Percentiles rank a stretch among this genome's conserved stretches.
phyloP scores from a whole-genome alignment of 35 echinoderm and acorn worm species.

The Strongylocentrotus purpuratus region DNA sequence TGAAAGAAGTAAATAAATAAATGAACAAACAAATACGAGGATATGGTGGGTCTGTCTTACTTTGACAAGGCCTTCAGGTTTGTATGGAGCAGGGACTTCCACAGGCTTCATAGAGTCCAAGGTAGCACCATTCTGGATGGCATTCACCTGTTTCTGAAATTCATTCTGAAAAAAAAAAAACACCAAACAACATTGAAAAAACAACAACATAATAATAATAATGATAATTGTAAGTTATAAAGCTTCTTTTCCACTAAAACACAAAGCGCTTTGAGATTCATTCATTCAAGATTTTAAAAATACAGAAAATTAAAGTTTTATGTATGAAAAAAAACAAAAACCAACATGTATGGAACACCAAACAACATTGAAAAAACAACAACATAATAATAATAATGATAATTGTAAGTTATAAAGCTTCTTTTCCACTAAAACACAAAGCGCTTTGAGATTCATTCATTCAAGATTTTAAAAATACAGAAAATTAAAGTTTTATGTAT shows the following conservation, averaged over 20 bases:
- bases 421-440: not conserved
- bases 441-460: not conserved
- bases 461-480: no score
- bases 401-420: not conserved
- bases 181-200: not conserved
- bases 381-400: not conserved
- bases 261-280: not conserved
- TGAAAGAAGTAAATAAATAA: no score
- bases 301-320: no score
- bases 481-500: no score
- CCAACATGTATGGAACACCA: no score
- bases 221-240: not conserved
- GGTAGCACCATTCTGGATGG: not conserved
- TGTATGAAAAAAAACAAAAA: slow-evolving; percentile 15
- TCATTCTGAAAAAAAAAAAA: slow-evolving; percentile 20
- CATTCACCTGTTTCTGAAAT: slow-evolving; percentile 10
- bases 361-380: not conserved
- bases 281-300: no score
- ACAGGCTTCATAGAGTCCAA: slow-evolving; percentile 18
- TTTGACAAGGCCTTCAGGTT: slow-evolving; percentile 15
- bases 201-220: not conserved
- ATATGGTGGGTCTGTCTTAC: not conserved
- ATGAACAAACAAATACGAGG: no score
- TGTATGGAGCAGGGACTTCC: slow-evolving; percentile 10
- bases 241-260: not conserved